A percentile compares a stretch with the other conserved stretches of the same genome.
Evolutionary conservation across 2,888 invertebrate species (phyloP).

Genomic region (Stenodema calcarata): DNA sequence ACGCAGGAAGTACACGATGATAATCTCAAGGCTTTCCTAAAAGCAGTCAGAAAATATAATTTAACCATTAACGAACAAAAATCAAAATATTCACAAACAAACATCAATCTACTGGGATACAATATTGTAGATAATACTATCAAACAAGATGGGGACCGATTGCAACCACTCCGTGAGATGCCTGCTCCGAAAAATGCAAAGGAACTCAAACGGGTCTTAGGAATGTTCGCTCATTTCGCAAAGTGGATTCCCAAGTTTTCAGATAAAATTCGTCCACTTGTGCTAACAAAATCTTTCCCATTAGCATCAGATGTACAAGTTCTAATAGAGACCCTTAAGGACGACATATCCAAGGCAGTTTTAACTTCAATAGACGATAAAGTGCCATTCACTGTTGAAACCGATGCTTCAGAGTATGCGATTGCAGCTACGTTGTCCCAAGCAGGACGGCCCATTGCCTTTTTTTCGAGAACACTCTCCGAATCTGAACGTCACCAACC

Average conservation of each 20-base stretch:
- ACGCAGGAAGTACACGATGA: not conserved
- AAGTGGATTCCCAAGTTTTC: not conserved
- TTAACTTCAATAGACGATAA: conserved; percentile 7
- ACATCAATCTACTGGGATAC: no score
- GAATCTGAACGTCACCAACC: not conserved
- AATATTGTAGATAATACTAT: not conserved
- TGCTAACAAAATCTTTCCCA: not conserved
- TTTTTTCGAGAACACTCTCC: not conserved
- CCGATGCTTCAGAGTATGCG: no score
- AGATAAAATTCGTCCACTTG: not conserved
- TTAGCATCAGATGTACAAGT: not conserved
- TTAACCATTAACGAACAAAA: not conserved
- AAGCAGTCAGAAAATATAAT: not conserved
- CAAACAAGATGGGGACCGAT: not conserved
- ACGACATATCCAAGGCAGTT: not conserved
- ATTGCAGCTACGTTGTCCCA: no score
- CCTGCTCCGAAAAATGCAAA: not conserved
- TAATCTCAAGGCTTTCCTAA: not conserved
- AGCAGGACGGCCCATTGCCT: not conserved
- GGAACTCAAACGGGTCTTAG: not conserved
- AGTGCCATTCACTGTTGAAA: not conserved
- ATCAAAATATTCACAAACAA: not conserved
- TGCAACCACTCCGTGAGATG: no score
- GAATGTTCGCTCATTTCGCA: not conserved
- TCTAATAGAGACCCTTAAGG: not conserved